phyloP scores from a whole-genome alignment of 1,140 invertebrate genomes.

The Eriosoma lanigerum region DNA sequence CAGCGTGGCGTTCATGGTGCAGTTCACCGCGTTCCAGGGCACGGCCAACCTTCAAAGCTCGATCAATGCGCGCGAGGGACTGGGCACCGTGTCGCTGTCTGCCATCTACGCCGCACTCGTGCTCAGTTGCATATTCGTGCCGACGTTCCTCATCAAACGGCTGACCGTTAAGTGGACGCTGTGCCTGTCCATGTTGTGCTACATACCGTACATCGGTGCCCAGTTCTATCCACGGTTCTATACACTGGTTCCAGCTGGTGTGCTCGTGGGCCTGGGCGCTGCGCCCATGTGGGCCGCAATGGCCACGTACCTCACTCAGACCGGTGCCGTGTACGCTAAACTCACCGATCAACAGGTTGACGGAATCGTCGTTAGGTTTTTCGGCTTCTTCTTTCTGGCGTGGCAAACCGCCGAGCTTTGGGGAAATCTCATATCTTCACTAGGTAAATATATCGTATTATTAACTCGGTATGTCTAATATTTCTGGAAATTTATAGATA shows the following conservation, averaged over 20 bases:
- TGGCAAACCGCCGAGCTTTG: constrained; percentile 94
- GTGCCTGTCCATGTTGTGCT: constrained; percentile 86
- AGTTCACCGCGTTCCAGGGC: constrained; percentile 89
- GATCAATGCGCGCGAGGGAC: constrained; percentile 78
- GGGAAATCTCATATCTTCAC: constrained; percentile 95
- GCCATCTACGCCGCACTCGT: constrained; percentile 87
- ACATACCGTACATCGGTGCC: constrained; percentile 88
- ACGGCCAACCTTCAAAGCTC: constrained; percentile 87
- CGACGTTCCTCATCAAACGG: constrained; percentile 82
- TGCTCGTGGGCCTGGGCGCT: constrained; percentile 84
- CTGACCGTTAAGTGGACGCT: constrained; percentile 95
- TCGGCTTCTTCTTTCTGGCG: constrained; percentile 96
- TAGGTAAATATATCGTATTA: constrained; percentile 74
- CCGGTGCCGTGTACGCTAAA: constrained; percentile 84
- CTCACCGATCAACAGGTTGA: constrained; percentile 83
- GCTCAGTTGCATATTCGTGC: constrained; percentile 89
- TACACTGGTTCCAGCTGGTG: constrained; percentile 88
- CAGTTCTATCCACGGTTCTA: constrained; percentile 90
- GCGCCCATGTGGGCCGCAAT: constrained; percentile 96
- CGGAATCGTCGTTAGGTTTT: constrained; percentile 90
- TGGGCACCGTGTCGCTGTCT: constrained; percentile 78
- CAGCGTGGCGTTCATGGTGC: constrained; percentile 85
- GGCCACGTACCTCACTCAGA: constrained; percentile 92
- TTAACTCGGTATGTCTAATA: no score
- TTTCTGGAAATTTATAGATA: no score